phyloP scores from a whole-genome alignment of 2,888 invertebrate genomes.

The Micoletzkya japonica region DNA sequence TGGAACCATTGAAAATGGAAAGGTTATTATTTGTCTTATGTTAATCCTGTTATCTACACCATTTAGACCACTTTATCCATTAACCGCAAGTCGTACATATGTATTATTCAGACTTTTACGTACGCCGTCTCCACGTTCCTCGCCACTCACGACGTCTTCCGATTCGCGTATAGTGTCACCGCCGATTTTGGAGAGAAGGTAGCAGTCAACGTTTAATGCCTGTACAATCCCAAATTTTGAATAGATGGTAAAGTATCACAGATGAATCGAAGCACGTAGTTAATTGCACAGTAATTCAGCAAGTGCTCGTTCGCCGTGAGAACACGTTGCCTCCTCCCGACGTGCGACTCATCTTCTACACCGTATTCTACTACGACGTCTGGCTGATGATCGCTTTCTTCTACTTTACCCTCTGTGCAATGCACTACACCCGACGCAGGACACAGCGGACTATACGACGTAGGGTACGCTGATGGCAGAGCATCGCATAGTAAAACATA shows the following conservation, averaged over 20 bases:
- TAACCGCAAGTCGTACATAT: too few species aligned
- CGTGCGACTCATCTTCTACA: slow-evolving; percentile 10
- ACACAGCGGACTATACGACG: too few species aligned
- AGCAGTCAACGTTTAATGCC: too few species aligned
- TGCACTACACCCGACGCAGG: too few species aligned
- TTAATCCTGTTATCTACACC: background rate
- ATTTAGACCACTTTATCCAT: too few species aligned
- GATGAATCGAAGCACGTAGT: too few species aligned
- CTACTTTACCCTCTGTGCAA: background rate
- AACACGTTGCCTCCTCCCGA: background rate
- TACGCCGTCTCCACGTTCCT: slow-evolving; percentile 1
- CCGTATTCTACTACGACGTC: background rate
- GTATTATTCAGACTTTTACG: background rate
- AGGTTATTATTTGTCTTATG: background rate
- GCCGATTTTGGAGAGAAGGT: slow-evolving; percentile 7
- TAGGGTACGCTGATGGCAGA: too few species aligned
- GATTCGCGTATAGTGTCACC: background rate
- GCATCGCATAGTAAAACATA: too few species aligned
- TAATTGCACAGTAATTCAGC: too few species aligned
- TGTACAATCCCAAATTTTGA: too few species aligned
- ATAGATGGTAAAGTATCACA: too few species aligned
- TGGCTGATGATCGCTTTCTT: background rate
- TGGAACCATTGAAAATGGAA: slow-evolving; percentile 1
- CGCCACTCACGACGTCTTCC: background rate
- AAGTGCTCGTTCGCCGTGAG: too few species aligned